Base-by-base conservation (phyloP, 2,888 invertebrate species). In the Beris morrisii region DNA sequence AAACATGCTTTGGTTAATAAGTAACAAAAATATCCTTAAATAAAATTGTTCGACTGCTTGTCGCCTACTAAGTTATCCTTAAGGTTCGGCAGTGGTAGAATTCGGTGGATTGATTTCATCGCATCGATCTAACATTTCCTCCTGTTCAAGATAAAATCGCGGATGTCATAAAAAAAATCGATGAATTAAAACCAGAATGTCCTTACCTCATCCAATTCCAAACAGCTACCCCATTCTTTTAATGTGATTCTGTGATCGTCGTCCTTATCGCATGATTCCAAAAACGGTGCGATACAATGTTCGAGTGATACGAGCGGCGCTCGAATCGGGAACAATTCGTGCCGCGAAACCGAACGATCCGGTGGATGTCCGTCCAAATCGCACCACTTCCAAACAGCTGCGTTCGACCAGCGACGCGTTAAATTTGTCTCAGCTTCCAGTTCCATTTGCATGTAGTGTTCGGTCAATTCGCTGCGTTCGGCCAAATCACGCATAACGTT, bases 361-460 rank as follows among this genome's bases (percentile, higher is more conserved):
- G 95, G 93, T 72, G 95, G 93, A 82, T 93, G 89, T 64, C 91
- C 91, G 82, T 97, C 97, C 68, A 98, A 86, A 80, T 98, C 97
- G 80, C 98, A 98, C 91, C 93, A 94, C 82, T 98, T 98, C 97
- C 97, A 98, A 72, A 98, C 88, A 73, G 96, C 96, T 55, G 97
- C 97, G 81, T 95, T 94, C 68, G 89, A 84, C 92, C 93, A 93
- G 74, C 92, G 88, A 66, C 90, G 85, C 22, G 91, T 90, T 79
- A 91, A 85, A 80, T 93, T 92, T 57, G 86, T 85, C 83, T 95
- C 95, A 45, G 95, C 94, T 82, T 95, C 94, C 72, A 90, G 85
- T 83, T 95, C 90, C 90, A 95, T 89, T 79, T 88, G 85, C 81
- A 91, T 83, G 81, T 91, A 95, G 78, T 93, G 90, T 61, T 90